phyloP scores from a whole-genome alignment of 2,888 invertebrate species.

The Drosophila diplacantha region DNA sequence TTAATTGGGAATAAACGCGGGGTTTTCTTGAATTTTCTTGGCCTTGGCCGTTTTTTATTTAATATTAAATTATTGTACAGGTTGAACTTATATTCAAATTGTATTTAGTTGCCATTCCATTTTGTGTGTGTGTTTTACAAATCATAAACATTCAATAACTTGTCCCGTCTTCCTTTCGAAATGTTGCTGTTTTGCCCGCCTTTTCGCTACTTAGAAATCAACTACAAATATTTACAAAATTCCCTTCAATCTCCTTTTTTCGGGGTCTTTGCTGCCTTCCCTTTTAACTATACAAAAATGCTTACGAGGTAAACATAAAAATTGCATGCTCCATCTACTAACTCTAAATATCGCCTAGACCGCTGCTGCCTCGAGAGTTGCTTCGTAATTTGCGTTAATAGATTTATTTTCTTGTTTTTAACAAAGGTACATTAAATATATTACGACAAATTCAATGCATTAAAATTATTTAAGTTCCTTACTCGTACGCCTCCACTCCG shows the following conservation, averaged over 20 bases:
- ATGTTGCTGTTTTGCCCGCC: slow-evolving; percentile 26
- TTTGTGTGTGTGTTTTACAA: slow-evolving; percentile 38
- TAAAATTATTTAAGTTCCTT: slow-evolving; percentile 64
- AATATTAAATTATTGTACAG: slow-evolving; percentile 74
- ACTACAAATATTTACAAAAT: slow-evolving; percentile 68
- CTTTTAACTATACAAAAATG: slow-evolving; percentile 64
- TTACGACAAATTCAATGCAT: slow-evolving; percentile 71
- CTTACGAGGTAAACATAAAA: slow-evolving; percentile 63
- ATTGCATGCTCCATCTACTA: slow-evolving; percentile 50
- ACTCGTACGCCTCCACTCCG: slow-evolving; percentile 22
- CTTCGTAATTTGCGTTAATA: slow-evolving; percentile 55
- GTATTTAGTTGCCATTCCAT: slow-evolving; percentile 66
- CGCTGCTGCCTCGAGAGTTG: slow-evolving; percentile 38
- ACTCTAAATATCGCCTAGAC: slow-evolving; percentile 29
- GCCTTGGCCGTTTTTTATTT: slow-evolving; percentile 58
- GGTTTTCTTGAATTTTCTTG: slow-evolving; percentile 28
- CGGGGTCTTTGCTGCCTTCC: slow-evolving; percentile 23
- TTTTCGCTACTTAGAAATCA: slow-evolving; percentile 69
- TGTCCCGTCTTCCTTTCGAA: slow-evolving; percentile 14
- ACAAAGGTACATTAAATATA: slow-evolving; percentile 73
- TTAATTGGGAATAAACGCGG: background rate
- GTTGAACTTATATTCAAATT: slow-evolving; percentile 73
- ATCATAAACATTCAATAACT: slow-evolving; percentile 63
- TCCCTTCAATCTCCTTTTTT: slow-evolving; percentile 14
- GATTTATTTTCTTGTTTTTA: slow-evolving; percentile 62